Evolutionary conservation across 2,888 invertebrate species (phyloP).

Genomic region (Torymus tubicola): DNA sequence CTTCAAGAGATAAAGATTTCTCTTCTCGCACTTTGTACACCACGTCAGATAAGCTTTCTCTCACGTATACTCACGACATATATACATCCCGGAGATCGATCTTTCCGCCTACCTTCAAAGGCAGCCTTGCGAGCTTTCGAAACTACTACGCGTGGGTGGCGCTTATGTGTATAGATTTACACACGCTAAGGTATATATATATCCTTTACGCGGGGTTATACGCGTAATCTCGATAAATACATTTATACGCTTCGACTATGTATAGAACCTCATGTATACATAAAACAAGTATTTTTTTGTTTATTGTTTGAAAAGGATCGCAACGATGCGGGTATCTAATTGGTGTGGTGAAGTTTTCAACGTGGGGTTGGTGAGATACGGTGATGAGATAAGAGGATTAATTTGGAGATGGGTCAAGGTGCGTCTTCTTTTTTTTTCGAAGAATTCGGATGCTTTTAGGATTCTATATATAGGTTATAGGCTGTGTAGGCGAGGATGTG

Average conservation of each 20-base stretch:
- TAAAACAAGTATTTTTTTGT: not conserved
- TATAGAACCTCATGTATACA: not conserved
- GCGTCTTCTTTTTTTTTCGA: too few species aligned
- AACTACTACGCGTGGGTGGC: not conserved
- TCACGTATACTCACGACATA: too few species aligned
- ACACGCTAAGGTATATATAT: not conserved
- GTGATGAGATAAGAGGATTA: constrained; percentile 30
- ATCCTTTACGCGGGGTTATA: not conserved
- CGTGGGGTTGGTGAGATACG: not conserved
- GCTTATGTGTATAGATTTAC: not conserved
- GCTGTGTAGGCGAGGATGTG: too few species aligned
- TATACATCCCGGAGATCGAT: too few species aligned
- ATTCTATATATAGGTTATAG: too few species aligned
- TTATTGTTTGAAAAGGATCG: not conserved
- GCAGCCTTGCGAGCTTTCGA: too few species aligned
- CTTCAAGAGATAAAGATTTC: too few species aligned
- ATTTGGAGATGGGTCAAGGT: constrained; percentile 4
- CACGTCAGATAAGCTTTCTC: too few species aligned
- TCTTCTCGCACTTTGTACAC: too few species aligned
- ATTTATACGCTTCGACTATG: not conserved
- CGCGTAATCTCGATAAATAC: constrained; percentile 27
- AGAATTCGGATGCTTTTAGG: too few species aligned
- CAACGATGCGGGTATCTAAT: not conserved
- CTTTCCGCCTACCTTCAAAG: too few species aligned
- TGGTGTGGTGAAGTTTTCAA: constrained; percentile 2